Evolutionary conservation across 2,113 vertebrate species (phyloP), one percentile per base, ranked within the genome.

Genomic region (Verasper variegatus): DNA sequence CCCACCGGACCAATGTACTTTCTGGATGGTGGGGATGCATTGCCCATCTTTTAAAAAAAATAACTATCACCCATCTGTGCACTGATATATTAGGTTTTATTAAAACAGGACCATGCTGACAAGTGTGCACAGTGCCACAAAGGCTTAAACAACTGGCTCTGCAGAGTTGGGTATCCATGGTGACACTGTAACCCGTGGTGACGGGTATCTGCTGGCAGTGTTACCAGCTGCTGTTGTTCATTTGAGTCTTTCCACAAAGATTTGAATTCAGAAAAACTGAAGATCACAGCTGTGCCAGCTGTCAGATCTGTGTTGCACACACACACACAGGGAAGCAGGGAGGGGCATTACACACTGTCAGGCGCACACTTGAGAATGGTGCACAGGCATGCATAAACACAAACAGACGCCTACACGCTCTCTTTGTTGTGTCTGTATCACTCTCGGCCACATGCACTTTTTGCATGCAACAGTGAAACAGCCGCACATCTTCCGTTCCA

Each of bases 341-440:
- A 83, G 51, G 74, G 56, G 74, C 68, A 72, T 77, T 66, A 78
- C 68, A 76, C 69, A 84, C 63, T 71, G 68, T 71, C 35, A 65
- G 12, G 17, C 40, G 40, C 27, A 31, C 27, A 31, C 31, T 7
- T 5, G 6, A 6, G 31, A 1, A 31, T 31, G 31, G 31, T 42
- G 40, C 40, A 42, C 40, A 11, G 71, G 56, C 75, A 86, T 37
- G 61, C 63, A 52, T 67, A 78, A 66, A 62, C 78, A 78, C 75
- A 84, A 78, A 80, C 73, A 69, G 37, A 80, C 67, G 52, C 83
- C 87, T 74, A 77, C 88, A 70, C 8, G 5, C 40, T 63, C 37
- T 54, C 68, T 86, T 86, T 89, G 74, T 84, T 63, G 77, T 27
- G 64, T 67, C 51, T 74, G 65, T 90, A 86, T 91, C 86, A 66